phyloP scores from a whole-genome alignment of 2,888 invertebrate species.

The Archaeoteleia sp. region DNA sequence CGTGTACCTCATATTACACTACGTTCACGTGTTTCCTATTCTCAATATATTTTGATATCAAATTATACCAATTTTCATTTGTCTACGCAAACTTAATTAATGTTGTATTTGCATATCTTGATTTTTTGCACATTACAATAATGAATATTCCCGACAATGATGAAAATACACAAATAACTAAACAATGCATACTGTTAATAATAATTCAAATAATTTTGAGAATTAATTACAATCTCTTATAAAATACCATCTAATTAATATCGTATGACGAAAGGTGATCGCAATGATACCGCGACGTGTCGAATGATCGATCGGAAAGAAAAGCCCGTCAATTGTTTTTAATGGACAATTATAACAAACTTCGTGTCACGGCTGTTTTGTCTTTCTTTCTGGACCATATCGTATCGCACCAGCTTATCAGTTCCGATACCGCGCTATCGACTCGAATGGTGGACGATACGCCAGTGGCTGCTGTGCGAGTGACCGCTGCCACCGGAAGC shows the following conservation, averaged over 20 bases:
- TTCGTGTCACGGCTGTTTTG: slow-evolving; percentile 62
- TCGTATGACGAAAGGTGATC: too few relatives aligned
- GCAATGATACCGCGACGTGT: not conserved
- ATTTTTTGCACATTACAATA: too few relatives aligned
- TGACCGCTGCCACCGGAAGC: slow-evolving; percentile 61
- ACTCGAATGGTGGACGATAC: slow-evolving; percentile 66
- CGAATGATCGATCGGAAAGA: not conserved
- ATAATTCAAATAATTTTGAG: too few relatives aligned
- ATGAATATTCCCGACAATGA: too few relatives aligned
- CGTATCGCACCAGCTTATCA: slow-evolving; percentile 70
- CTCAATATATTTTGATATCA: slow-evolving; percentile 33
- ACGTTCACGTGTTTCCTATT: slow-evolving; percentile 14
- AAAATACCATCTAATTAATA: too few relatives aligned
- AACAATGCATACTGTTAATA: too few relatives aligned
- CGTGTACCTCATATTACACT: slow-evolving; percentile 2
- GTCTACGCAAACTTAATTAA: slow-evolving; percentile 34
- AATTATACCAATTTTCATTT: slow-evolving; percentile 34
- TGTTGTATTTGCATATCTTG: slow-evolving; percentile 18
- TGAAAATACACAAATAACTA: too few relatives aligned
- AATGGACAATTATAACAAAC: slow-evolving; percentile 40
- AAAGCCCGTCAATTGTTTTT: not conserved
- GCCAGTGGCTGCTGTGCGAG: slow-evolving; percentile 65
- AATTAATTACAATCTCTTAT: too few relatives aligned
- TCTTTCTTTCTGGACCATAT: slow-evolving; percentile 68
- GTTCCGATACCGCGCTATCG: slow-evolving; percentile 68